Percentiles rank a stretch among this genome's conserved stretches.
These are phyloP conservation scores for Orestias chungarensis DNA, from an alignment of 2,797 vertebrate species.

Conservation along the genomic window DNA sequence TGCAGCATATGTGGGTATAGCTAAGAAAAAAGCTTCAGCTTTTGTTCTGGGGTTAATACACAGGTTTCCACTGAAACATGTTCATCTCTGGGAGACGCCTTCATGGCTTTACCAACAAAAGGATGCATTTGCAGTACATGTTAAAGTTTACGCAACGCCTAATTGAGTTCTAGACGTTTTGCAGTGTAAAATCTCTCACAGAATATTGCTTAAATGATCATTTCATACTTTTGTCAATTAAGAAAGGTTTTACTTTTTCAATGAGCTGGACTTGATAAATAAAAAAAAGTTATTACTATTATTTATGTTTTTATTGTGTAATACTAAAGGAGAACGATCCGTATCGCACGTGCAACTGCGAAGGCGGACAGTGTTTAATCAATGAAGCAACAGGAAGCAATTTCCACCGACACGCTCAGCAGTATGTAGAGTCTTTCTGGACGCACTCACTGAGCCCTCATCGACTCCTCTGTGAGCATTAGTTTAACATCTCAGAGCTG, in stretches of 20 bases:
- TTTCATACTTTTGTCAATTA: neutral
- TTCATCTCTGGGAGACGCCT: no score
- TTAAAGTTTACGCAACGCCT: neutral
- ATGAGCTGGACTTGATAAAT: neutral
- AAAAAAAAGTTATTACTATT: no score
- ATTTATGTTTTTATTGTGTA: no score
- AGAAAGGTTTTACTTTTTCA: neutral
- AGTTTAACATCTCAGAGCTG: conserved; percentile 48
- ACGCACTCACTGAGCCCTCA: conserved; percentile 45
- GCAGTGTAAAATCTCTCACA: neutral
- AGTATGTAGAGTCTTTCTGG: conserved; percentile 18
- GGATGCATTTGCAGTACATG: no score
- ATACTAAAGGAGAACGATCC: conserved; percentile 20
- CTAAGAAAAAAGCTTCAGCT: neutral
- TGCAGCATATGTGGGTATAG: neutral
- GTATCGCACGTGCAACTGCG: conserved; percentile 10
- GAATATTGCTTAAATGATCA: no score
- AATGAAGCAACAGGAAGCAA: conserved; percentile 25
- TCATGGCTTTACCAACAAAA: no score
- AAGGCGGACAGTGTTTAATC: conserved; percentile 44
- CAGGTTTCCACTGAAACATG: neutral
- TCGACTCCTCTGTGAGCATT: conserved; percentile 38
- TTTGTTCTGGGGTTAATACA: neutral
- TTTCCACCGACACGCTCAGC: conserved; percentile 16
- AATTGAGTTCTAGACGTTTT: neutral